Base-by-base conservation (phyloP, 2,888 invertebrate genomes). In the Uropetala carovei region DNA sequence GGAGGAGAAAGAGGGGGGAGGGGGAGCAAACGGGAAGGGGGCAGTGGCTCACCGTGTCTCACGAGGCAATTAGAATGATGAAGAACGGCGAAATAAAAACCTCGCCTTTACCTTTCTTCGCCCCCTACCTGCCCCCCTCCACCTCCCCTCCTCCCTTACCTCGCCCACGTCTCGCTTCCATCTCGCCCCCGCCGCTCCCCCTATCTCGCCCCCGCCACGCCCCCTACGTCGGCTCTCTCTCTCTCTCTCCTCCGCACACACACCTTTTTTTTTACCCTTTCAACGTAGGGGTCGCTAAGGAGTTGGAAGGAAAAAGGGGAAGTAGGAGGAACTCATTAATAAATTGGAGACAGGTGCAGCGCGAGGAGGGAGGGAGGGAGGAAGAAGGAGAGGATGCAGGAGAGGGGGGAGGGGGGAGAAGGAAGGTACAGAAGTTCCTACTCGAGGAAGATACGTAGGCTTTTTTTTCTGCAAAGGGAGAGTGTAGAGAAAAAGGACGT, bases 11-110 rank as follows among this genome's bases (percentile, higher is more conserved):
- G 43, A 89, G 18, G 43, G 9, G 30, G 30, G 64, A 27, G 3
- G 2, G 64, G 18, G 9, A 30, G 86, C 22, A 13, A n/a, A 57
- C 83, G 27, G 13, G 10, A 43, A 18, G 64, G 43, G 64, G 60
- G 18, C 27, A 59, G 59, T 56, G 16, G 3, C n/a, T 85, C n/a
- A 4, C 27, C 14, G 16, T 27, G 64, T 89, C 89, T 43, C 89
- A 13, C 60, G 89, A 64, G 89, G 68, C 89, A 89, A 89, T 89
- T 68, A 89, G 68, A n/a, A 43, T 89, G 89, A 89, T 89, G 89
- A 89, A n/a, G n/a, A 89, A 30, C 64, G 14, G 64, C 43, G 27
- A 18, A 64, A 64, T 16, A 64, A 89, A 64, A 64, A 56, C 30
- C 9, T 43, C 43, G n/a, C 14, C 11, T 43, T 18, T 43, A 68